Conservation (phyloP, 1,140 invertebrate genomes). For the Euglossa dilemma region DNA sequence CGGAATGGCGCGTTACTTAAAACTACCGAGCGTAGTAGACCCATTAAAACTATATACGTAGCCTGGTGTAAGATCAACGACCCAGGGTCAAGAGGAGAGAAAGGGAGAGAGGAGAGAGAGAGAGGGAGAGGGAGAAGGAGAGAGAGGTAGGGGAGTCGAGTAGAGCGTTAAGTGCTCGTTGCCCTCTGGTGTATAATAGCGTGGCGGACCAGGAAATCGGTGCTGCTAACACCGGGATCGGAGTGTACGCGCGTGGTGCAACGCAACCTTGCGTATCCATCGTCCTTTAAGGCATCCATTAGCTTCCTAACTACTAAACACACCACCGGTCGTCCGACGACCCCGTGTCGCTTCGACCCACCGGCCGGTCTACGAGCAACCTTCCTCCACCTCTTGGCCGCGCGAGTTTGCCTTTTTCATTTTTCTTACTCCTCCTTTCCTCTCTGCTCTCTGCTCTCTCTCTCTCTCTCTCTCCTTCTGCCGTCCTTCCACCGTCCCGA, state of each 20-base stretch:
- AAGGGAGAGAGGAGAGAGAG: background rate
- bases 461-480: conserved; percentile 19
- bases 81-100: conserved; percentile 60
- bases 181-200: conserved; percentile 35
- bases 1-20: conserved; percentile 50
- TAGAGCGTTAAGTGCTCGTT: conserved; percentile 61
- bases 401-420: conserved; percentile 1
- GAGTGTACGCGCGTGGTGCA: conserved; percentile 46
- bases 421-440: conserved; percentile 35
- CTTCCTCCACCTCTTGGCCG: conserved; percentile 21
- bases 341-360: conserved; percentile 28
- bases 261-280: conserved; percentile 43
- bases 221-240: conserved; percentile 54
- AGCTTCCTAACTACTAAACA: conserved; percentile 66
- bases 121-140: background rate
- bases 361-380: conserved; percentile 39
- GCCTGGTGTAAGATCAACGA: conserved; percentile 62
- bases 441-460: background rate
- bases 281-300: conserved; percentile 66
- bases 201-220: conserved; percentile 66
- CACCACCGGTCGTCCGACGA: conserved; percentile 59
- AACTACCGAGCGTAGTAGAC: conserved; percentile 47
- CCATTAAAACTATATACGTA: conserved; percentile 66
- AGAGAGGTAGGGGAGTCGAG: conserved; percentile 24
- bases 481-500: conserved; percentile 16